phyloP scores from a whole-genome alignment of 2,113 vertebrate genomes.

The Piprites chloris region DNA sequence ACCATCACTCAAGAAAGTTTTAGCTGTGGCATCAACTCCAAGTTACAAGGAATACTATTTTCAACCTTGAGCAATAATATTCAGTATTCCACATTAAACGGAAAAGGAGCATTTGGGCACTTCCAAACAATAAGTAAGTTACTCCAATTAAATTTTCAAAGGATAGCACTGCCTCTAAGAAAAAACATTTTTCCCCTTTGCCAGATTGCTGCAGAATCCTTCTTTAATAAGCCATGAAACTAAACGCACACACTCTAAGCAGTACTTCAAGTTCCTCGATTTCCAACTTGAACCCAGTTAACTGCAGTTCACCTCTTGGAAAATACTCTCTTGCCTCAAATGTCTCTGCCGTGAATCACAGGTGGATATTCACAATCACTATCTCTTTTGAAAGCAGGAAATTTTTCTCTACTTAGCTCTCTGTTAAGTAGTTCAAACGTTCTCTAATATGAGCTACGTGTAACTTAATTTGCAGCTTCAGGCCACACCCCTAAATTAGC shows the following conservation, averaged over 20 bases:
- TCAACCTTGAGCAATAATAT: neutral
- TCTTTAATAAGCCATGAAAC: neutral
- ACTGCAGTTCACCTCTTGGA: neutral
- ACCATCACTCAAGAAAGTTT: neutral
- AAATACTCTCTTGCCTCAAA: neutral
- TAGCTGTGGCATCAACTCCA: neutral
- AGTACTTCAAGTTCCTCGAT: neutral
- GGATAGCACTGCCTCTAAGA: neutral
- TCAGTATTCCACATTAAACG: neutral
- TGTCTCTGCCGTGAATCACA: slow-evolving; percentile 23
- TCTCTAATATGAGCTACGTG: neutral
- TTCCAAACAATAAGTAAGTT: neutral
- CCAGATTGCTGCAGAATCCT: neutral
- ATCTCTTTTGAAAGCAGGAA: slow-evolving; percentile 40
- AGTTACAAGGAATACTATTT: neutral
- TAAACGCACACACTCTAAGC: neutral
- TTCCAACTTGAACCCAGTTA: neutral
- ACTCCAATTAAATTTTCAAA: neutral
- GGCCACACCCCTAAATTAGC: neutral
- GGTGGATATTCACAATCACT: neutral
- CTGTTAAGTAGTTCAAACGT: neutral
- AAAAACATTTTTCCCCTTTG: neutral
- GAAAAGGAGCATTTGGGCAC: neutral
- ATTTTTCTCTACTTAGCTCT: neutral
- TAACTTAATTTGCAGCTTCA: neutral